Percentiles rank a stretch among this genome's conserved stretches.
phyloP scores from a whole-genome alignment of 92 coral and sea anemone genomes.

The Zoanthus sansibaricus region DNA sequence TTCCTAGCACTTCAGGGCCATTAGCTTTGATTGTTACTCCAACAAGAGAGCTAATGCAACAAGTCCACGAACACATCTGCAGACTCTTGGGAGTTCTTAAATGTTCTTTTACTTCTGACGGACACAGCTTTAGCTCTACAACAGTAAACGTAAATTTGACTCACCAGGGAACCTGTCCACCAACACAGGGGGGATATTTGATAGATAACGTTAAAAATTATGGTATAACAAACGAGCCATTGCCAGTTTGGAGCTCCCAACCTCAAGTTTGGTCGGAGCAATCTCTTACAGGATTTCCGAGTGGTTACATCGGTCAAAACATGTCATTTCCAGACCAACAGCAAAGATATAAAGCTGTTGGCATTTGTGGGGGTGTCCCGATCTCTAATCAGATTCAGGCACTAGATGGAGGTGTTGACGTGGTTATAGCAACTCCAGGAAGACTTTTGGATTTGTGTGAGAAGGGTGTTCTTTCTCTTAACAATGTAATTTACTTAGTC shows the following conservation, averaged over 20 bases:
- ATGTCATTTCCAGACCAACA: slow-evolving; percentile 21
- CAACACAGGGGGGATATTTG: neutral
- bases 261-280: neutral
- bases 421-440: slow-evolving; percentile 94
- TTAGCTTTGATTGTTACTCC: slow-evolving; percentile 89
- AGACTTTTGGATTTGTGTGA: slow-evolving; percentile 92
- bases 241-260: neutral
- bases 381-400: slow-evolving; percentile 76
- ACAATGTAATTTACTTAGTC: slow-evolving; percentile 82
- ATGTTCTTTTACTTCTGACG: neutral
- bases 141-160: neutral
- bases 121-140: neutral
- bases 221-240: slow-evolving; percentile 6
- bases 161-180: neutral
- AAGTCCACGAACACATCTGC: slow-evolving; percentile 69
- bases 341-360: slow-evolving; percentile 60
- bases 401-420: slow-evolving; percentile 81
- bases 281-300: neutral
- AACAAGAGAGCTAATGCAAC: slow-evolving; percentile 97
- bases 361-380: slow-evolving; percentile 95
- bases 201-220: neutral
- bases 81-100: slow-evolving; percentile 59
- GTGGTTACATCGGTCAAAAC: neutral
- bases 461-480: slow-evolving; percentile 78
- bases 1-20: slow-evolving; percentile 81